Evolutionary conservation across 2,888 invertebrate species (phyloP).

Genomic region (Electrophaes corylata): DNA sequence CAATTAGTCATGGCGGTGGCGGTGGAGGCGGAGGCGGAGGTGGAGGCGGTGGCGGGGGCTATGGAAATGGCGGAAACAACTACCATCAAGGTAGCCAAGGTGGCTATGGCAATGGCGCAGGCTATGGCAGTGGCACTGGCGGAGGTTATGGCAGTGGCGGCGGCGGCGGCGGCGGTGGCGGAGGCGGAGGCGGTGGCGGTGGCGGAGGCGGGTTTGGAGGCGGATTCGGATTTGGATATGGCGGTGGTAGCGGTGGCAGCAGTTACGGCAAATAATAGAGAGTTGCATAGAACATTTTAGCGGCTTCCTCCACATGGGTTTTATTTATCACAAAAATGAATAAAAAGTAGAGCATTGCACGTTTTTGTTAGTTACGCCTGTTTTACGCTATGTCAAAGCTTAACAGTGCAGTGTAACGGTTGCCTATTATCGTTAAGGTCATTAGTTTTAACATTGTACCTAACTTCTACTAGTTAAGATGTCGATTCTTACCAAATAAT

Average conservation of each 20-base stretch:
- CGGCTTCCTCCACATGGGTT: no score
- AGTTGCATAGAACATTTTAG: no score
- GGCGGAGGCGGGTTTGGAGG: constrained; percentile 35
- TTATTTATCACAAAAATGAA: no score
- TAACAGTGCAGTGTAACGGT: no score
- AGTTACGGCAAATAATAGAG: constrained; percentile 26
- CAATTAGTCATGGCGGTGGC: constrained; percentile 34
- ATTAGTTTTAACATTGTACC: no score
- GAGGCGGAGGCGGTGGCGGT: constrained; percentile 25
- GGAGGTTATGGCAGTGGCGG: not conserved
- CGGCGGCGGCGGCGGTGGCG: not conserved
- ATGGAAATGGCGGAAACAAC: not conserved
- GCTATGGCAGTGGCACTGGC: not conserved
- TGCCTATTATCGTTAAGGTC: no score
- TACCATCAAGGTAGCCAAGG: not conserved
- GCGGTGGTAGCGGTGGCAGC: constrained; percentile 35
- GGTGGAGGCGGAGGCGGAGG: constrained; percentile 32
- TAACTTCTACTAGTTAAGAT: no score
- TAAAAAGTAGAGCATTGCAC: no score
- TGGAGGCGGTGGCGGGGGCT: constrained; percentile 29
- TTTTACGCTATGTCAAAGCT: no score
- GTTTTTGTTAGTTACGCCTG: no score
- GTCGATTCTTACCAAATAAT: no score
- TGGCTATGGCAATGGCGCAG: not conserved
- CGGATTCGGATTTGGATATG: constrained; percentile 31